Conservation (phyloP, 2,888 invertebrate species). For the Aethes cnicana region DNA sequence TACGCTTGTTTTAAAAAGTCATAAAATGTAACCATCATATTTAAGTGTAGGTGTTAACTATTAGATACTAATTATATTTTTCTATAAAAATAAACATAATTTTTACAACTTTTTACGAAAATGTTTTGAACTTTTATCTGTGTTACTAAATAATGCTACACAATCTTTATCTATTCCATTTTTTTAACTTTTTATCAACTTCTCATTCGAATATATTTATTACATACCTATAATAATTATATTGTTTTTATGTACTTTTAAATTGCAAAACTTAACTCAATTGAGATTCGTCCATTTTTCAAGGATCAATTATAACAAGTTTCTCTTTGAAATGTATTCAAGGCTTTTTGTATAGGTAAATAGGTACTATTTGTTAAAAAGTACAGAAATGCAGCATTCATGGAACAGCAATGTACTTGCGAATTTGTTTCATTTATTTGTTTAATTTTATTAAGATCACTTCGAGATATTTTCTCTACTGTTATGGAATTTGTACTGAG, state of each 20-base stretch:
- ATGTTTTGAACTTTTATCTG: constrained; percentile 42
- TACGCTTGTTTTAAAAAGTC: constrained; percentile 44
- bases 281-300: no score
- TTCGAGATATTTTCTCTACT: constrained; percentile 3
- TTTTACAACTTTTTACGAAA: constrained; percentile 60
- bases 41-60: constrained; percentile 56
- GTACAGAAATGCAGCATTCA: no score
- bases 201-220: not conserved
- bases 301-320: no score
- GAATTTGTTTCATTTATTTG: not conserved
- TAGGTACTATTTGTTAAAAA: no score
- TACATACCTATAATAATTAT: no score
- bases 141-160: constrained; percentile 38
- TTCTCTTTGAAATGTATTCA: no score
- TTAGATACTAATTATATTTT: constrained; percentile 74
- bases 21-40: constrained; percentile 36
- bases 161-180: constrained; percentile 2
- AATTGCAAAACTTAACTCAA: no score
- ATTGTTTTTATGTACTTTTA: no score
- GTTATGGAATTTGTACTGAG: constrained; percentile 15
- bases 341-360: no score
- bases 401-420: no score
- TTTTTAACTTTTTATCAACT: not conserved
- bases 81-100: constrained; percentile 60
- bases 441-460: not conserved